Conservation (phyloP, 1,140 invertebrate genomes). For the Macrotrachela quadricornifera region DNA sequence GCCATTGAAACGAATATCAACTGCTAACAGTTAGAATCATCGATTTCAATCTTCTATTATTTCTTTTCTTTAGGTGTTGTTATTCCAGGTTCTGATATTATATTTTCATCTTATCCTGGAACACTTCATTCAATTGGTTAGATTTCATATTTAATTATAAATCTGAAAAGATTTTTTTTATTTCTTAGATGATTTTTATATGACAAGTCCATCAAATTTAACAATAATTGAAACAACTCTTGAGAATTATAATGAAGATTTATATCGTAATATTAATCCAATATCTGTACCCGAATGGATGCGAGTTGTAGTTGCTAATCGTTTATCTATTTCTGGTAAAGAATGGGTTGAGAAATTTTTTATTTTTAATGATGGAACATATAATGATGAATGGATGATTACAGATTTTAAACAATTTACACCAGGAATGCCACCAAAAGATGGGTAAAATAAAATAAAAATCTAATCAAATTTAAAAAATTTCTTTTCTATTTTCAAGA, state of each 20-base stretch:
- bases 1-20: constrained; percentile 43
- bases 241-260: constrained; percentile 41
- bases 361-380: constrained; percentile 51
- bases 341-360: constrained; percentile 44
- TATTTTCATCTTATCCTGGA: constrained; percentile 70
- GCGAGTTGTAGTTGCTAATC: constrained; percentile 61
- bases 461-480: too few species aligned
- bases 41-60: too few species aligned
- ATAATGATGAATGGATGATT: constrained; percentile 69
- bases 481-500: constrained; percentile 12
- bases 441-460: constrained; percentile 10
- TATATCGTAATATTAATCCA: constrained; percentile 39
- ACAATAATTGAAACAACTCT: constrained; percentile 47
- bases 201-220: constrained; percentile 9
- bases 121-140: constrained; percentile 46
- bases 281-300: constrained; percentile 47
- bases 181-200: constrained; percentile 45
- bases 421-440: constrained; percentile 30
- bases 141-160: too few species aligned
- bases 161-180: too few species aligned
- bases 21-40: constrained; percentile 8
- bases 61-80: background rate
- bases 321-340: constrained; percentile 45
- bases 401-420: constrained; percentile 47
- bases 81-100: constrained; percentile 43